Base-by-base conservation (phyloP, 2,113 vertebrate genomes). In the Lepus europaeus region DNA sequence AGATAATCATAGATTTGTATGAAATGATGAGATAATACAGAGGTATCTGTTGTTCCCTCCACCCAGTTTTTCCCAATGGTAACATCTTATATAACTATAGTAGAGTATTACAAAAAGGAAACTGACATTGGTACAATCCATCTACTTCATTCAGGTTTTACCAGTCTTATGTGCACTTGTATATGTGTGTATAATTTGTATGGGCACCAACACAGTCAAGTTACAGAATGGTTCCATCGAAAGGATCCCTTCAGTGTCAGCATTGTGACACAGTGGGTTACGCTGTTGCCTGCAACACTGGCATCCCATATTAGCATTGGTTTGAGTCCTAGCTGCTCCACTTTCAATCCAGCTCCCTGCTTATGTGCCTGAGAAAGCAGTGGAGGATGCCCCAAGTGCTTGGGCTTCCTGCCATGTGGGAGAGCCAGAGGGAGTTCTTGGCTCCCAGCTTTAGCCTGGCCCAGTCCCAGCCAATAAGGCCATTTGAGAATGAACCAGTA, bases 81-180 rank as follows among this genome's bases (percentile, higher is more conserved):
- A 82, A 56, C 20, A 77, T 66, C 27, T 85, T 87, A 23, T 25
- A 13, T 76, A 83, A 87, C 29, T 82, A 8, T n/a, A 94, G 76
- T 73, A 72, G 12, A 36, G 53, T 83, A 89, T 68, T 22, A 70
- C 31, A 72, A 27, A 66, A 56, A 77, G 39, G 68, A 90, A 73
- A 85, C 5, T 66, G 51, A 83, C 45, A 78, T 22, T 36, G 56
- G 39, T 22, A 93, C 5, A 77, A 56, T 81, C 19, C 23, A 91
- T 61, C 11, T 22, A 70, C 33, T 20, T 80, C 94, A 89, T 59
- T 96, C 63, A 83, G 73, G 51, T 92, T 86, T 95, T 56, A 79
- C 13, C 33, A 77, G 45, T 61, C 91, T 95, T 89, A 59, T 59
- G 63, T 22, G 69, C 4, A 49, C 8, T 39, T 51, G 16, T 70